These are phyloP conservation scores for Meteorus cinctellus DNA, from an alignment of 2,888 invertebrate species.

Conservation along the genomic window DNA sequence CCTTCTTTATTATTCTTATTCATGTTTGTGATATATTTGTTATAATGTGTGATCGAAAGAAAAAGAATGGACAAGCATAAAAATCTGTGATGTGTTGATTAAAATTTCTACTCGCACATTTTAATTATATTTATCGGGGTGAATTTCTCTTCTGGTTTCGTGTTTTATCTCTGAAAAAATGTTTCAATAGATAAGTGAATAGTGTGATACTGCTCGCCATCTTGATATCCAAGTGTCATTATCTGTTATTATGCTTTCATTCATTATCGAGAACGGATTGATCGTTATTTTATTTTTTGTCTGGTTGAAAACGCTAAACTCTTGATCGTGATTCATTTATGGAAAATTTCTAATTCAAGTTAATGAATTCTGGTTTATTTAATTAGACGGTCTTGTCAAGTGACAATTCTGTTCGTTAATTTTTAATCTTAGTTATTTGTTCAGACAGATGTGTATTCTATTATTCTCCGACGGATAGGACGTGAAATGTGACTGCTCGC, in stretches of 20 bases:
- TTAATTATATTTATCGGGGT: not conserved
- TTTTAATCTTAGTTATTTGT: not conserved
- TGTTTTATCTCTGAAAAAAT: not conserved
- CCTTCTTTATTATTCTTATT: not conserved
- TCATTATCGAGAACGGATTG: not conserved
- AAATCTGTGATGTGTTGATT: not conserved
- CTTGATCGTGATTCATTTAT: not conserved
- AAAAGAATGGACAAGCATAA: not conserved
- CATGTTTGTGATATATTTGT: not conserved
- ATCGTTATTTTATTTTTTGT: conserved; percentile 2
- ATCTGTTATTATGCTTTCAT: not conserved
- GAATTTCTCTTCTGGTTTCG: not conserved
- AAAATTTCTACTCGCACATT: not conserved
- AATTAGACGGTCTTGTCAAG: not conserved
- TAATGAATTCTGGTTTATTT: not conserved
- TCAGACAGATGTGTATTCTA: conserved; percentile 3
- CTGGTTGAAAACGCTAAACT: not conserved
- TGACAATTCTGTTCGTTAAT: not conserved
- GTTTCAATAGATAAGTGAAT: not conserved
- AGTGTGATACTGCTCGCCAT: conserved; percentile 1
- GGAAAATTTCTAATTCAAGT: conserved; percentile 1
- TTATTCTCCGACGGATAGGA: not conserved
- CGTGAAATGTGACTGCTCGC: not conserved
- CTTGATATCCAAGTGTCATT: not conserved
- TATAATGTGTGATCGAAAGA: not conserved